Percentiles rank a stretch among this genome's conserved stretches.
Evolutionary conservation across 2,797 vertebrate species (phyloP).

Genomic region (Anabacerthia variegaticeps): DNA sequence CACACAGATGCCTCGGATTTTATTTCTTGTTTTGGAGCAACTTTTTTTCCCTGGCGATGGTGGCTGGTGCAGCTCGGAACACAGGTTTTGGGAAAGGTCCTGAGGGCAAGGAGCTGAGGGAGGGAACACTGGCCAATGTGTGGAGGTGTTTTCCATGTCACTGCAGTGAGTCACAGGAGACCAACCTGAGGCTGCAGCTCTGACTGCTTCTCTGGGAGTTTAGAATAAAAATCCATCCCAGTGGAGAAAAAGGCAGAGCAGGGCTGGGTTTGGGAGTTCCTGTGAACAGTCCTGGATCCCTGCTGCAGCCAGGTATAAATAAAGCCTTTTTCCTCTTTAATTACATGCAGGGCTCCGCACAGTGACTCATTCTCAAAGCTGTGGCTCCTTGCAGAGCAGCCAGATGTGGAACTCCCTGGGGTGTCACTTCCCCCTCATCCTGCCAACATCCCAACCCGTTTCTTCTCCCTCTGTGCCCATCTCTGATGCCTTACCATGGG

Average conservation of each 20-base stretch:
- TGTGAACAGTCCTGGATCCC: not conserved
- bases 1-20: not conserved
- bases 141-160: accelerated
- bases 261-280: not conserved
- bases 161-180: not conserved
- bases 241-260: not conserved
- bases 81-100: not conserved
- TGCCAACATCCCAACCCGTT: accelerated
- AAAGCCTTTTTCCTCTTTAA: not conserved
- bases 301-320: not conserved
- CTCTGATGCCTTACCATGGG: accelerated
- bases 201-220: not conserved
- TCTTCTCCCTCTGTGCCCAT: not conserved
- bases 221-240: not conserved
- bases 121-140: not conserved
- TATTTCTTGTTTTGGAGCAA: not conserved
- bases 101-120: not conserved
- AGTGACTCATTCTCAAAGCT: not conserved
- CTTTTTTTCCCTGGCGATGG: not conserved
- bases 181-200: not conserved
- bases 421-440: not conserved
- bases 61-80: not conserved
- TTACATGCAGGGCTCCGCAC: not conserved
- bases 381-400: not conserved
- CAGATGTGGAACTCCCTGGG: not conserved